phyloP scores from a whole-genome alignment of 2,888 invertebrate species.

The Ormyrus pomaceus region DNA sequence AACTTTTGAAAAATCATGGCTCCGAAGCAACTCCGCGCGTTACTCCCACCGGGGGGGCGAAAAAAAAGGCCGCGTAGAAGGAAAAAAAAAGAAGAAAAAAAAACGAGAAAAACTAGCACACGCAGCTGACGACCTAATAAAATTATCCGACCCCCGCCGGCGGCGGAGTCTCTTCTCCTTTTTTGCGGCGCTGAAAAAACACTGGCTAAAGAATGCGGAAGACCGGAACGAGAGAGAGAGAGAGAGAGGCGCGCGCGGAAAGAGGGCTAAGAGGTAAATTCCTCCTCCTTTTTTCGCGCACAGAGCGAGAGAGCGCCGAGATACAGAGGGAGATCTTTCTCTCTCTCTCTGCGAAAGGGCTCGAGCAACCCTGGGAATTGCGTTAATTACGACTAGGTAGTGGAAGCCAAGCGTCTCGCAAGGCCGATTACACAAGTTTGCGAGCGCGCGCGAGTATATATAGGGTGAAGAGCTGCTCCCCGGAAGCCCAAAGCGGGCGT shows the following conservation, averaged over 20 bases:
- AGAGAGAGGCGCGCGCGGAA: not conserved
- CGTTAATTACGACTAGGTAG: constrained; percentile 37
- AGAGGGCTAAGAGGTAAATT: constrained; percentile 34
- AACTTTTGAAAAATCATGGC: not conserved
- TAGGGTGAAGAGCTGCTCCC: not conserved
- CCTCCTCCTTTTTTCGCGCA: not conserved
- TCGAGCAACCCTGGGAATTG: constrained; percentile 32
- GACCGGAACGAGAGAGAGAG: constrained; percentile 36
- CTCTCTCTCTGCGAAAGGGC: not conserved
- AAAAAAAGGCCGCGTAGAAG: too few species aligned
- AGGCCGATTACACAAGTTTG: constrained; percentile 33
- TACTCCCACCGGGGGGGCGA: too few species aligned
- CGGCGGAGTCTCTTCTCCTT: not conserved
- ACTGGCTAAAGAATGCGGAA: constrained; percentile 42
- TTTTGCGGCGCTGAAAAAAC: constrained; percentile 24
- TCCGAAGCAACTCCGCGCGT: too few species aligned
- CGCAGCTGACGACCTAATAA: constrained; percentile 48
- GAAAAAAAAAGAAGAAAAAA: not conserved
- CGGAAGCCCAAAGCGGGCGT: constrained; percentile 23
- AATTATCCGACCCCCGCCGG: constrained; percentile 31
- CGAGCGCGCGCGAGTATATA: not conserved
- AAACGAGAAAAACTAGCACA: constrained; percentile 30
- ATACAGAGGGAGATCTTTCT: not conserved
- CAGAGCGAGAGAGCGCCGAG: too few species aligned
- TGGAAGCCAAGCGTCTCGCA: constrained; percentile 19